Conservation (phyloP, 1,140 invertebrate genomes). For the Pararge aegeria region DNA sequence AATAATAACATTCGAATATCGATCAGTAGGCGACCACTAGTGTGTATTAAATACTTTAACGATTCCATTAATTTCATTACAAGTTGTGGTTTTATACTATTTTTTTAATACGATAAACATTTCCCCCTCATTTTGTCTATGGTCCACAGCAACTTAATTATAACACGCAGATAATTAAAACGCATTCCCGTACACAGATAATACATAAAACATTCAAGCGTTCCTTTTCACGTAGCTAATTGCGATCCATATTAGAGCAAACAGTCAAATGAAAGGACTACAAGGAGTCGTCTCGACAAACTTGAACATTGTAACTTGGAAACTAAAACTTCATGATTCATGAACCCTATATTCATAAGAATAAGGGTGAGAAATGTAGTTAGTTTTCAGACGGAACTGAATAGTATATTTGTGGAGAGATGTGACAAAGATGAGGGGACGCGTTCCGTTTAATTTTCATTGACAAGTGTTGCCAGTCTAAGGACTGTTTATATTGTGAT, state of each 20-base stretch:
- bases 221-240: constrained; percentile 31
- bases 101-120: not conserved
- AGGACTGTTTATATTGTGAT: constrained; percentile 32
- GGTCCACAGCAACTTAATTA: constrained; percentile 17
- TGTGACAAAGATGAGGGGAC: constrained; percentile 51
- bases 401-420: constrained; percentile 10
- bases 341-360: not conserved
- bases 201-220: constrained; percentile 25
- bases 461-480: constrained; percentile 41
- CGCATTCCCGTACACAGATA: constrained; percentile 20
- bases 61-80: not conserved
- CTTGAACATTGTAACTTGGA: not conserved
- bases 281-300: constrained; percentile 26
- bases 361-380: constrained; percentile 2
- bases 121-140: constrained; percentile 10
- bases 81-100: not conserved
- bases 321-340: not conserved
- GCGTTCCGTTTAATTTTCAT: constrained; percentile 52
- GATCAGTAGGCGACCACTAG: too few relatives aligned
- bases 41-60: not conserved
- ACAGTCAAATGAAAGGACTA: constrained; percentile 32
- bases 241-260: constrained; percentile 32
- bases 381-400: not conserved
- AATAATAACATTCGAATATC: too few relatives aligned
- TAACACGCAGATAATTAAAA: constrained; percentile 25